Percentiles rank a stretch among this genome's conserved stretches.
phyloP scores from a whole-genome alignment of 1,140 invertebrate species.

The Diorhabda carinulata region DNA sequence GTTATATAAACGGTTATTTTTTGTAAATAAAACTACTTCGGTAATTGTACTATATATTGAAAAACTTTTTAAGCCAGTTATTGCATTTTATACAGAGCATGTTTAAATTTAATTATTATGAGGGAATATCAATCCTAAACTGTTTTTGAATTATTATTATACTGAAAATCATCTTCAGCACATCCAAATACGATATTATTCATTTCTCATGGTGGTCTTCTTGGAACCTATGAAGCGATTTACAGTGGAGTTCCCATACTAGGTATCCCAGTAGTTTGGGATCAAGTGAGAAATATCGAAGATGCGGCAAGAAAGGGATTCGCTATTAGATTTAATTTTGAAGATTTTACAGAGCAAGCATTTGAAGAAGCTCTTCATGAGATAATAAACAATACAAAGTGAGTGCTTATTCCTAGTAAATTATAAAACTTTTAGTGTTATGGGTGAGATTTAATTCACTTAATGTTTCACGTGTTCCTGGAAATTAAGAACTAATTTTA shows the following conservation, averaged over 20 bases:
- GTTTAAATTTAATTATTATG: too few species aligned
- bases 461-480: too few species aligned
- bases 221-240: constrained; percentile 53
- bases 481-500: too few species aligned
- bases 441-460: too few species aligned
- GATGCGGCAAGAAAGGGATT: constrained; percentile 30
- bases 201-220: constrained; percentile 56
- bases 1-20: too few species aligned
- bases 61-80: too few species aligned
- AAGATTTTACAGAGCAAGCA: constrained; percentile 41
- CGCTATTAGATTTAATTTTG: constrained; percentile 37
- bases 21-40: too few species aligned
- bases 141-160: too few species aligned
- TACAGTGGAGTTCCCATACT: constrained; percentile 55
- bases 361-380: constrained; percentile 37
- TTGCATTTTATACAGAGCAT: too few species aligned
- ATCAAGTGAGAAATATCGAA: constrained; percentile 48
- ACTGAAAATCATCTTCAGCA: constrained; percentile 25
- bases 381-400: constrained; percentile 43
- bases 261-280: constrained; percentile 54
- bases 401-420: not conserved
- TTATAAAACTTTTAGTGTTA: too few species aligned
- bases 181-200: constrained; percentile 55
- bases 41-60: too few species aligned
- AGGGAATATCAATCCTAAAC: too few species aligned